Evolutionary conservation across 1,140 invertebrate genomes (phyloP).

Genomic region (Schlechtendalia chinensis): DNA sequence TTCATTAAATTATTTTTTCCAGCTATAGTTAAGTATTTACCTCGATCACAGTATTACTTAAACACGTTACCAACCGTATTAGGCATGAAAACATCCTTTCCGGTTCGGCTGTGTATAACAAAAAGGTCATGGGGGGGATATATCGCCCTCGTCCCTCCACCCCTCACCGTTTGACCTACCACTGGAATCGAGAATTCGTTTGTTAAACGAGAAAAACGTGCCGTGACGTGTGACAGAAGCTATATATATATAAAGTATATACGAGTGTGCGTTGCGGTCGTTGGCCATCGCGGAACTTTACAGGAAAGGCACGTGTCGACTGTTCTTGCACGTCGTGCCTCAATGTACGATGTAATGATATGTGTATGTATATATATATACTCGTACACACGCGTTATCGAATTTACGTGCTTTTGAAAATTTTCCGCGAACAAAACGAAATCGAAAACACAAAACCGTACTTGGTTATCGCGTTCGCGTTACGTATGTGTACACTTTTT

Average conservation of each 20-base stretch:
- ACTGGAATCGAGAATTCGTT: too few relatives aligned
- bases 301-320: background rate
- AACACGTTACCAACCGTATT: too few relatives aligned
- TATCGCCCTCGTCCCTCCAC: too few relatives aligned
- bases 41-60: too few relatives aligned
- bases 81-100: too few relatives aligned
- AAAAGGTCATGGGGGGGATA: too few relatives aligned
- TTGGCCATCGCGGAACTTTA: slow-evolving; percentile 18
- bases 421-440: background rate
- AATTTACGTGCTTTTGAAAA: slow-evolving; percentile 18
- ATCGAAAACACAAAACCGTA: background rate
- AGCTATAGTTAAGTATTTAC: too few relatives aligned
- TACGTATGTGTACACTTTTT: background rate
- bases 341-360: background rate
- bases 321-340: background rate
- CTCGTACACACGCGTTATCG: background rate
- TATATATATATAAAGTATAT: background rate
- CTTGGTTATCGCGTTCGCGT: background rate
- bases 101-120: too few relatives aligned
- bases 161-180: too few relatives aligned
- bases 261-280: background rate
- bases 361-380: background rate
- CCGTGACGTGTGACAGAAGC: background rate
- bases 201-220: too few relatives aligned
- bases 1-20: too few relatives aligned